Conservation (phyloP, 2,113 vertebrate genomes). For the Ardeotis arabs region DNA sequence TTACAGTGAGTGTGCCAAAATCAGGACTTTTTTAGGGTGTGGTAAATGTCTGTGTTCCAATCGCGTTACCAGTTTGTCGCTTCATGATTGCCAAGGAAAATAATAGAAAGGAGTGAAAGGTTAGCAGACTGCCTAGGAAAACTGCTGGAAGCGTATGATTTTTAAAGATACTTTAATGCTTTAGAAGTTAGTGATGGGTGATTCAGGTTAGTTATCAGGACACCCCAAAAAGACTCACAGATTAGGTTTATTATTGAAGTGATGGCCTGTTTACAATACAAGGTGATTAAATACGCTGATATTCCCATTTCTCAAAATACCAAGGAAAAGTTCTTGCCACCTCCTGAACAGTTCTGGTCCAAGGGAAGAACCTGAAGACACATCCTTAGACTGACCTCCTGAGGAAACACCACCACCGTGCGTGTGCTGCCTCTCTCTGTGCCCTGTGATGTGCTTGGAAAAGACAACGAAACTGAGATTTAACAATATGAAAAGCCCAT, state of each 20-base stretch:
- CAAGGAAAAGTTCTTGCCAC: not conserved
- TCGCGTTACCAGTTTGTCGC: not conserved
- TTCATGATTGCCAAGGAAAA: not conserved
- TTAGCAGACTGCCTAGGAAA: not conserved
- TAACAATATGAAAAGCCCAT: not conserved
- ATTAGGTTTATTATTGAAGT: not conserved
- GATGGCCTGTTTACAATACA: not conserved
- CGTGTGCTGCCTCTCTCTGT: not conserved
- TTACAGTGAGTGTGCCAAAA: not conserved
- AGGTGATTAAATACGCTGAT: not conserved
- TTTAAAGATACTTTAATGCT: not conserved
- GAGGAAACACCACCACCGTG: not conserved
- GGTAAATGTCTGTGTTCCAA: not conserved
- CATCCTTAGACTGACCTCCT: not conserved
- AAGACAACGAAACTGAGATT: not conserved
- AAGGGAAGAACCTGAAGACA: not conserved
- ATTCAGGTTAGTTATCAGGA: not conserved
- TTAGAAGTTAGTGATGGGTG: not conserved
- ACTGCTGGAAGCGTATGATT: not conserved
- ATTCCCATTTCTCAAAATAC: not conserved
- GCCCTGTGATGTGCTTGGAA: not conserved
- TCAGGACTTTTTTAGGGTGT: not conserved
- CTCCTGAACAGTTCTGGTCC: not conserved
- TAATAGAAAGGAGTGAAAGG: not conserved
- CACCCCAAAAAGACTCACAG: not conserved